Percentiles rank a stretch among this genome's conserved stretches.
phyloP scores from a whole-genome alignment of 2,113 vertebrate species.

The Catharus bicknelli region DNA sequence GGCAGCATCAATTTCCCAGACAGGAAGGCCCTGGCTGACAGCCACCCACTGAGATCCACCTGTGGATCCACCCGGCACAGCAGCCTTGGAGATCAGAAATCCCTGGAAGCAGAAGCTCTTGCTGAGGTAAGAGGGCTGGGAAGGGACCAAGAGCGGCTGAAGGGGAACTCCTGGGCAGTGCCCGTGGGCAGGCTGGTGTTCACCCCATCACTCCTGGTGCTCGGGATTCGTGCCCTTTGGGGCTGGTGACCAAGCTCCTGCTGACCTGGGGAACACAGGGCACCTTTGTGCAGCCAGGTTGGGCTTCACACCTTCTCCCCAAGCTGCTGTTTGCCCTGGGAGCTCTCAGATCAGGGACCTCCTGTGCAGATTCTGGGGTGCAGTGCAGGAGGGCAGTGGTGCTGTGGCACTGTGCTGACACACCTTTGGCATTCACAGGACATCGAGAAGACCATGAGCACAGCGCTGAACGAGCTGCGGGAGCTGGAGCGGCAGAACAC shows the following conservation, averaged over 20 bases:
- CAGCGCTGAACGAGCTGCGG: constrained; percentile 91
- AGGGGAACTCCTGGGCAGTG: not conserved
- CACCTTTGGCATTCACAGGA: constrained; percentile 75
- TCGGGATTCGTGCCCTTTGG: not conserved
- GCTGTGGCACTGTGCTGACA: not conserved
- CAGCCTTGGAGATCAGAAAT: constrained; percentile 97
- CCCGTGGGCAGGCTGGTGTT: not conserved
- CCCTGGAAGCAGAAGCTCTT: constrained; percentile 93
- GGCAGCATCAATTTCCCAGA: constrained; percentile 96
- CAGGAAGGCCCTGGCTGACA: constrained; percentile 88
- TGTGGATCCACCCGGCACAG: constrained; percentile 94
- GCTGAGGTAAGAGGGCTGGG: constrained; percentile 84
- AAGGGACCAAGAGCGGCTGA: not conserved
- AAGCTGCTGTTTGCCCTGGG: not conserved
- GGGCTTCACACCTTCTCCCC: not conserved
- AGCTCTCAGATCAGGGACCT: not conserved
- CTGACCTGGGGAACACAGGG: accelerated
- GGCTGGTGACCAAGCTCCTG: not conserved
- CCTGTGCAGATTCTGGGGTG: accelerated
- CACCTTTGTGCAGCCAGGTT: accelerated
- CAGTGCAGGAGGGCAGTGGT: accelerated
- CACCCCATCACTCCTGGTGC: accelerated
- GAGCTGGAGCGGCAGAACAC: constrained; percentile 96
- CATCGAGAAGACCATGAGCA: constrained; percentile 98
- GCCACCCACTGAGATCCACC: constrained; percentile 83